Percentiles rank a stretch among this genome's conserved stretches.
These are phyloP conservation scores for Helobdella robusta DNA, from an alignment of 2,888 invertebrate species.

Conservation along the genomic window DNA sequence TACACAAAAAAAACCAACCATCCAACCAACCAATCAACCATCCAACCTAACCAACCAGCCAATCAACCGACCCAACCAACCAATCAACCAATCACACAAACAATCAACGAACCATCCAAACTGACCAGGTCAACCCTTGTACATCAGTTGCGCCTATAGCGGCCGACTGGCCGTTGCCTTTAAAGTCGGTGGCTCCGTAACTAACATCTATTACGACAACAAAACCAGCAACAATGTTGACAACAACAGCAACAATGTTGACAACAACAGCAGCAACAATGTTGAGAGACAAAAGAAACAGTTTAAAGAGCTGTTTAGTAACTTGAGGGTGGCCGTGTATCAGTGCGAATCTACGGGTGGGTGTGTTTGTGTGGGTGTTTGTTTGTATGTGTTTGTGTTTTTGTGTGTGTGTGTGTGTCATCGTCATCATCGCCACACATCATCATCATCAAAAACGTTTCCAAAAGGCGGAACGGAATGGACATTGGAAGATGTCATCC, in stretches of 20 bases:
- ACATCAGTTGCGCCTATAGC: constrained; percentile 85
- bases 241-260: background rate
- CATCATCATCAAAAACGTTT: background rate
- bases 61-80: background rate
- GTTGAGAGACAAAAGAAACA: constrained; percentile 35
- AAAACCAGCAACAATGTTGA: too few relatives aligned
- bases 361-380: background rate
- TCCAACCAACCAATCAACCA: too few relatives aligned
- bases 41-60: too few relatives aligned
- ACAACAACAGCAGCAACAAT: background rate
- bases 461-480: constrained; percentile 66
- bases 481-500: constrained; percentile 89
- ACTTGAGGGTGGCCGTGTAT: constrained; percentile 73
- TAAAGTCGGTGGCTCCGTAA: constrained; percentile 54
- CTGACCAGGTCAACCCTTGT: constrained; percentile 45
- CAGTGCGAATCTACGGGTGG: constrained; percentile 86
- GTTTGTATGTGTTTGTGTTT: background rate
- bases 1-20: too few relatives aligned
- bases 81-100: background rate
- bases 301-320: constrained; percentile 42
- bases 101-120: background rate
- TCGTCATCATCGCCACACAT: too few relatives aligned
- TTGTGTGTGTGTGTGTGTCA: background rate
- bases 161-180: constrained; percentile 95
- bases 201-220: too few relatives aligned